Base-by-base conservation (phyloP, 2,797 vertebrate genomes). In the Coregonus sp. region DNA sequence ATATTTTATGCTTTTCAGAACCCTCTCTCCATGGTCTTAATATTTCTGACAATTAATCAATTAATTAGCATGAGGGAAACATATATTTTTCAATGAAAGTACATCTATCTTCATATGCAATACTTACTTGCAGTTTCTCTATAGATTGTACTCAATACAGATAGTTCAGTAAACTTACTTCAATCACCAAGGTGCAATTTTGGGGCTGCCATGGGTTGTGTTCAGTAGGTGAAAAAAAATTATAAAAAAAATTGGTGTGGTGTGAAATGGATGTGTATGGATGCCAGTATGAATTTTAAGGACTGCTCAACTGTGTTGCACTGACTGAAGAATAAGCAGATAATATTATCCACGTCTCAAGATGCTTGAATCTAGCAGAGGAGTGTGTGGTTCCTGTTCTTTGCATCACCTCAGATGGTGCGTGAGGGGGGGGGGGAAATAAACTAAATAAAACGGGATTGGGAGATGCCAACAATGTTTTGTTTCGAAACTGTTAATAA, bases 401-500 rank as follows among this genome's bases (percentile, higher is more conserved):
- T 81, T 78, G 78, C 78, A 79, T 76, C 61, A 59, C 40, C 75
- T 51, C 59, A 69, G 70, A 75, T 82, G 70, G 75, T 85, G 72
- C 86, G 33, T 80, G 75, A 7, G 25, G 25, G 25, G 68, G 70
- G 70, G 75, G 59, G 74, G 63, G 40, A 7, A 69, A 72, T 74
- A 75, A 78, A 81, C 54, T 25, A 25, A 5, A 37, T 35, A 35
- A 35, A 35, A 47, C 2, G 2, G 40, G 40, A 9, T 83, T 80
- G 73, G 78, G 84, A 87, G 78, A 80, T 79, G 76, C 76, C 74
- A 78, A 80, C 65, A 9, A 7, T 25, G 25, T 47, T 78, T 85
- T 91, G 85, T 90, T 87, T 93, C 91, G 92, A 82, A 84, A 91
- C 93, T 89, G 85, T 91, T 91, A 94, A 94, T 92, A 79, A 71